phyloP scores from a whole-genome alignment of 2,797 vertebrate species.

The Poeciliopsis infans region DNA sequence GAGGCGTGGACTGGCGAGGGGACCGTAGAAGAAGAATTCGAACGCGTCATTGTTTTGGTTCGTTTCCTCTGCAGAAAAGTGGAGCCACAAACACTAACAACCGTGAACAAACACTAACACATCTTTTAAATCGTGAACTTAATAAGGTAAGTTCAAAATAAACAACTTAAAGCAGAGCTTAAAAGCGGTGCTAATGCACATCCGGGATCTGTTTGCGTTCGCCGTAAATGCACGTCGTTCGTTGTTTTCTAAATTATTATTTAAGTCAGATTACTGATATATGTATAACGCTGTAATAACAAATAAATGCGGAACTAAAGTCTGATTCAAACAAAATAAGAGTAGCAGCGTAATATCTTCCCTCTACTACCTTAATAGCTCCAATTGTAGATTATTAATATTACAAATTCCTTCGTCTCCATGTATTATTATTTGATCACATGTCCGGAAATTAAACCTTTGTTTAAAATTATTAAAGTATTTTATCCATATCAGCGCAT shows the following conservation, averaged over 20 bases:
- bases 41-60: not conserved
- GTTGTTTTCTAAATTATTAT: not conserved
- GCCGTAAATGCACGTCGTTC: not conserved
- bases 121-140: not conserved
- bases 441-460: not conserved
- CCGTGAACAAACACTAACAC: not conserved
- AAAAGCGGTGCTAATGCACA: not conserved
- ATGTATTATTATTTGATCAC: not conserved
- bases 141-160: not conserved
- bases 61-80: not conserved
- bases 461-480: not conserved
- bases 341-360: not conserved
- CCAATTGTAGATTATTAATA: not conserved
- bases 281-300: not conserved
- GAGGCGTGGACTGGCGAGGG: not conserved
- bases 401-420: not conserved
- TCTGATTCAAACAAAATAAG: not conserved
- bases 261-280: too few species aligned
- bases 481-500: not conserved
- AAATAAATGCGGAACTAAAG: not conserved
- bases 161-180: not conserved
- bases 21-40: not conserved
- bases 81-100: not conserved
- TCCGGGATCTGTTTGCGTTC: not conserved
- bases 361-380: too few species aligned